Evolutionary conservation across 2,797 vertebrate species (phyloP).

Genomic region (Molothrus ater): DNA sequence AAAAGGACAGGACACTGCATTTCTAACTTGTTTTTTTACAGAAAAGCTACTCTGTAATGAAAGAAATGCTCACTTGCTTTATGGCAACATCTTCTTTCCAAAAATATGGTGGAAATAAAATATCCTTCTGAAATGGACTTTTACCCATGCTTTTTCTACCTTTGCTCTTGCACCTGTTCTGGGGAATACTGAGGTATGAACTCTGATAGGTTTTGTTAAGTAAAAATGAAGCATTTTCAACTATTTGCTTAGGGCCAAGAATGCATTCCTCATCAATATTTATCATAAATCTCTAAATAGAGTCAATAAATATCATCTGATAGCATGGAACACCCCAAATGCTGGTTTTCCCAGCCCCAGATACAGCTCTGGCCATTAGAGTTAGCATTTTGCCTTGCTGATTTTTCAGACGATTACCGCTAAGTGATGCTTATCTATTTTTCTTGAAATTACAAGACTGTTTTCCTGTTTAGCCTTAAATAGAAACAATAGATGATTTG

Average conservation of each 20-base stretch:
- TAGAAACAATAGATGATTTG: constrained; percentile 63
- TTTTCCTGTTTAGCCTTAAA: constrained; percentile 79
- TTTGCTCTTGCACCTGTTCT: background rate
- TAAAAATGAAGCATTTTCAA: background rate
- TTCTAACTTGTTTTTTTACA: background rate
- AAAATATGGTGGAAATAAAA: background rate
- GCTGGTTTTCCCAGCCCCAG: constrained; percentile 18
- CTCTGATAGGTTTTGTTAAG: background rate
- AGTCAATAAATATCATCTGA: constrained; percentile 18
- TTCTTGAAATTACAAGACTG: constrained; percentile 74
- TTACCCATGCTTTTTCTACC: background rate
- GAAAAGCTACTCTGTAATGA: background rate
- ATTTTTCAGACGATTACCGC: constrained; percentile 75
- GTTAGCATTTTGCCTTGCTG: constrained; percentile 47
- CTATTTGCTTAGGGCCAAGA: background rate
- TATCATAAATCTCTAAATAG: background rate
- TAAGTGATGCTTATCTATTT: constrained; percentile 76
- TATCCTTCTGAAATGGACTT: background rate
- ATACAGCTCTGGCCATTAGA: constrained; percentile 46
- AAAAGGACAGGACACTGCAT: background rate
- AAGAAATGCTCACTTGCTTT: background rate
- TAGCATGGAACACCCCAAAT: background rate
- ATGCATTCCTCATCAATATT: constrained; percentile 8
- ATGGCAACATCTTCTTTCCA: background rate
- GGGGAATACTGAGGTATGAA: background rate